Evolutionary conservation across 2,797 vertebrate genomes (phyloP), one percentile per base, ranked within the genome.

Genomic region (Glyptemys insculpta): DNA sequence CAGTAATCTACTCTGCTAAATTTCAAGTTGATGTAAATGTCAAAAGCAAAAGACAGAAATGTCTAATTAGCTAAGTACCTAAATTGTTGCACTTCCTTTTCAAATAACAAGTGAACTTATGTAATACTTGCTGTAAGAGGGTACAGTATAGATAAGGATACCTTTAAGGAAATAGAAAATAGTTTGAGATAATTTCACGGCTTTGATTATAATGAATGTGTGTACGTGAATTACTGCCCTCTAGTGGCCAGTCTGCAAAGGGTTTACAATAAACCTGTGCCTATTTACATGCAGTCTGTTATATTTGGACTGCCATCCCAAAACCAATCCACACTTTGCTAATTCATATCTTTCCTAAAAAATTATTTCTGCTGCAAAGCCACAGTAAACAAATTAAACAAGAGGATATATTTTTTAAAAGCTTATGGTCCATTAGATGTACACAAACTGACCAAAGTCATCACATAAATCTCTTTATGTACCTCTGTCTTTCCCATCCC

Each of bases 21-120:
- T 94, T 96, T 96, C 90, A 81, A 95, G 94, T 87, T 97, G 97
- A 97, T 97, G 94, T 85, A 98, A 98, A 98, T 97, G 96, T 98
- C 98, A 98, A 97, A 97, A 91, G 85, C 92, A 89, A 94, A 96
- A 95, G 96, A 97, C 82, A 96, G 81, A 93, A 96, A 91, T 50
- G 84, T 86, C 96, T 98, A 97, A 97, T 97, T 96, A 97, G 95
- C 90, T 91, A 94, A 98, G 97, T 89, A 87, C 79, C 94, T 96
- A 15, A 1, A 62, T 49, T 88, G 91, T 79, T 87, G 82, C 37
- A 37, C 6, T 96, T 97, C 87, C 94, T 92, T 94, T 88, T 94
- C 92, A 95, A 95, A 94, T 85, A 95, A 91, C 57, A 88, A 96
- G 79, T 25, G 72, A 90, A 95, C 81, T 92, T 94, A 25, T 50